Evolutionary conservation across 2,797 vertebrate species (phyloP), one percentile per base, ranked within the genome.

Genomic region (Poeciliopsis infans): DNA sequence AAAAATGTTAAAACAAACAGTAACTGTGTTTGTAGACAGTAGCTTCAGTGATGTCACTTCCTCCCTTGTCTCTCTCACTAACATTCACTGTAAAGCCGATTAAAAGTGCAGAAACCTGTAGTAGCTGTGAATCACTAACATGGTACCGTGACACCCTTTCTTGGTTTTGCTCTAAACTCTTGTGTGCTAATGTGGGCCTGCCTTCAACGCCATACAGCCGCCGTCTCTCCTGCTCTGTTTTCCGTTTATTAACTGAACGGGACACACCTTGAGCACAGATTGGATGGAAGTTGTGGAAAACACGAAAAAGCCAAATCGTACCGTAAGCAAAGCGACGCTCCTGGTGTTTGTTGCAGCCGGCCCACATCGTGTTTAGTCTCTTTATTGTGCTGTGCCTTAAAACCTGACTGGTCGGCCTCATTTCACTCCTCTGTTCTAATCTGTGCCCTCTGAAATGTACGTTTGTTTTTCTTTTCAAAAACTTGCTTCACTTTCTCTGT

Each of bases 341-440:
- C 85, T 90, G 82, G 85, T 91, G 85, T 91, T 86, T 86, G 81
- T 82, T 91, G 88, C 77, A 84, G 89, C 86, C 82, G 85, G 87
- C 91, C 91, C 91, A 92, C 89, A 86, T 89, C 85, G 75, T 77
- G 55, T 85, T 53, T 79, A 55, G 61, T 76, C 72, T 82, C 81
- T 79, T 83, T 84, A 88, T 85, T 87, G 87, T 94, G 85, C 72
- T 89, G 85, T 91, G 89, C 89, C 87, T 91, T 90, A 77, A 88
- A 91, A 79, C 61, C 80, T 74, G 82, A 76, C 75, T 81, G 79
- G 76, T 92, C 87, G 78, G 77, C 92, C 87, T 90, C 88, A 84
- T 91, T 85, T 82, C 89, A 83, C 83, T 86, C 61, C 83, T 86
- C 57, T 93, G 85, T 91, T 87, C 72, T 86, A 84, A 82, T 75